Base-by-base conservation (phyloP, 2,797 vertebrate species). In the Microctenopoma stevenorrisi region DNA sequence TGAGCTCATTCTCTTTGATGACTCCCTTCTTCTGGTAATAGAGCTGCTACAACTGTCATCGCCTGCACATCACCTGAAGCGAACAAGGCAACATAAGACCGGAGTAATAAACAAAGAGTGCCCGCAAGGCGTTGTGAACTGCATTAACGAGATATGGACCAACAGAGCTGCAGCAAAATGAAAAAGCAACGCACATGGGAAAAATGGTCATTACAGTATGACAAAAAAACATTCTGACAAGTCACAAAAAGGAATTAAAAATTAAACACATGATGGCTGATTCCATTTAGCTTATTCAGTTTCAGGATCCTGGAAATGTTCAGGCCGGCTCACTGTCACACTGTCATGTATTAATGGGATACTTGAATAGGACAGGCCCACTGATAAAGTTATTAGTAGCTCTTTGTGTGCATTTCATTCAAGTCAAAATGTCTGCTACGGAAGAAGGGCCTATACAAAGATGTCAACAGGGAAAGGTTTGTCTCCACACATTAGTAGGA, bases 1-100 rank as follows among this genome's bases (percentile, higher is more conserved):
- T 70, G 72, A 80, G 77, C 51, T 74, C 64, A 42, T 80, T 38
- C 68, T 74, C 82, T 81, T 76, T 86, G 79, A 85, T 76, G 78
- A 64, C 83, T 71, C 74, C 71, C 69, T 74, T 11, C 37, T 65
- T 54, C 55, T 59, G 62, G 64, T 65, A 66, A 38, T 35, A 3
- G 71, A 64, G 64, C 74, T 38, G 73, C 49, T 60, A 56, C 66
- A 58, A 67, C 77, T 78, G 64, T 64, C 71, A 76, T 73, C 67
- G 63, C 76, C 79, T 71, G 65, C 67, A 54, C 54, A 57, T 82
- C 81, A 81, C 76, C 81, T 46, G 48, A 52, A 79, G 79, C 69
- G 58, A 85, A 85, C 77, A 51, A 57, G 68, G 63, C 80, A 71
- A 83, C 62, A 9, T 25, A 68, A 65, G 38, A 55, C 44, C 0